Evolutionary conservation across 2,797 vertebrate genomes (phyloP), one percentile per base, ranked within the genome.

Genomic region (Furcifer pardalis): DNA sequence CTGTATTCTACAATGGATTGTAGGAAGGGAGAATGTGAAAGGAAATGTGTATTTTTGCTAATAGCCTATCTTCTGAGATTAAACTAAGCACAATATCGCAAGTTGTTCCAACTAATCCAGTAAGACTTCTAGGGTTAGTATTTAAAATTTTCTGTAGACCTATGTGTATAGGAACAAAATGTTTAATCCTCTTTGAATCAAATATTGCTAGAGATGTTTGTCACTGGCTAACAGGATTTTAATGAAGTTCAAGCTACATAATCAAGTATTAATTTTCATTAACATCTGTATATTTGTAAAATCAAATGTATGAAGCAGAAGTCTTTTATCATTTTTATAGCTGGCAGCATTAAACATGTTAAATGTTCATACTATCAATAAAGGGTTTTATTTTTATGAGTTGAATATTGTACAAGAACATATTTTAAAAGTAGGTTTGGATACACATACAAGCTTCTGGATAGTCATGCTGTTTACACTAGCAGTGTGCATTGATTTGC

Each of bases 221-320:
- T 94, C 92, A 90, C 91, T 90, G 92, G 91, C 89, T 92, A 87
- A 83, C 87, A 90, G 91, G 93, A 92, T 83, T 85, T 86, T 94
- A 90, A 95, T 90, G 93, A 93, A 90, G 93, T 94, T 86, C 90
- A 92, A 89, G 87, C 83, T 21, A 79, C 66, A 83, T 86, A 91
- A 88, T 84, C 82, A 90, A 86, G 89, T 93, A 91, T 92, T 93
- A 92, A 93, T 86, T 81, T 84, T 91, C 89, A 88, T 93, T 95
- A 93, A 95, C 91, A 87, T 88, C 83, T 96, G 96, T 96, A 94
- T 93, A 95, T 94, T 91, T 96, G 96, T 95, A 95, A 95, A 96
- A 91, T 93, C 94, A 93, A 91, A 92, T 90, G 91, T 94, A 92
- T 91, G 91, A 2, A 91, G 91, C 92, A 88, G 90, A 94, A 92